Conservation (phyloP, 2,888 invertebrate genomes). For the Mythimna loreyi region DNA sequence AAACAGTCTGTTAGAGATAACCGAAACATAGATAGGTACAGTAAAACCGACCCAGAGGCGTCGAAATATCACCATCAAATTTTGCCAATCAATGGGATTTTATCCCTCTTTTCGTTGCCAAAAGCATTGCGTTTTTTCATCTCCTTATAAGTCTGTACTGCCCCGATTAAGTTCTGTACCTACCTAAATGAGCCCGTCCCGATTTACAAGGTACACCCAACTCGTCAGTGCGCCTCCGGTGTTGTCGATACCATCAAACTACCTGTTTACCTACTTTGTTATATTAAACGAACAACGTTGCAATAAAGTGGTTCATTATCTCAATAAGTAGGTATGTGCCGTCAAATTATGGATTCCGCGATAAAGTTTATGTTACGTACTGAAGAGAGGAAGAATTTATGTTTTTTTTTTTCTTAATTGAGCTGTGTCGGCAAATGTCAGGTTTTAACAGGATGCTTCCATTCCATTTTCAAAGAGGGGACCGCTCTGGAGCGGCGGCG, state of each 20-base stretch:
- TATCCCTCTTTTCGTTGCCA: neutral
- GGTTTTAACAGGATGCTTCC: constrained; percentile 60
- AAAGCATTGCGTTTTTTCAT: neutral
- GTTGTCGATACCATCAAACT: constrained; percentile 50
- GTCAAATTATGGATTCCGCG: constrained; percentile 20
- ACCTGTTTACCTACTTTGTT: constrained; percentile 54
- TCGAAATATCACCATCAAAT: neutral
- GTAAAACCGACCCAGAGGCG: neutral
- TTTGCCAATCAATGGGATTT: neutral
- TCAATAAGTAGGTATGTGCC: constrained; percentile 35
- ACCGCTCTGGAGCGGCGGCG: constrained; percentile 73
- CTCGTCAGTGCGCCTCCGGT: constrained; percentile 47
- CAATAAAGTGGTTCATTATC: constrained; percentile 45
- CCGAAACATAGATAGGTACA: neutral
- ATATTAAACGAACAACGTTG: constrained; percentile 39
- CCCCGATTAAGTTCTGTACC: constrained; percentile 5
- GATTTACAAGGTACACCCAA: constrained; percentile 41
- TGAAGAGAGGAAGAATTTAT: constrained; percentile 3
- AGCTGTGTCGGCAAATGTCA: constrained; percentile 20
- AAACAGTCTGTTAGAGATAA: neutral
- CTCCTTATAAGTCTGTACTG: neutral
- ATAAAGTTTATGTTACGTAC: neutral
- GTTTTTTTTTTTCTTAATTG: neutral
- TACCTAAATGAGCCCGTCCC: constrained; percentile 25
- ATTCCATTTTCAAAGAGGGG: constrained; percentile 52